phyloP scores from a whole-genome alignment of 2,888 invertebrate species.

The Epistrophe eligans region DNA sequence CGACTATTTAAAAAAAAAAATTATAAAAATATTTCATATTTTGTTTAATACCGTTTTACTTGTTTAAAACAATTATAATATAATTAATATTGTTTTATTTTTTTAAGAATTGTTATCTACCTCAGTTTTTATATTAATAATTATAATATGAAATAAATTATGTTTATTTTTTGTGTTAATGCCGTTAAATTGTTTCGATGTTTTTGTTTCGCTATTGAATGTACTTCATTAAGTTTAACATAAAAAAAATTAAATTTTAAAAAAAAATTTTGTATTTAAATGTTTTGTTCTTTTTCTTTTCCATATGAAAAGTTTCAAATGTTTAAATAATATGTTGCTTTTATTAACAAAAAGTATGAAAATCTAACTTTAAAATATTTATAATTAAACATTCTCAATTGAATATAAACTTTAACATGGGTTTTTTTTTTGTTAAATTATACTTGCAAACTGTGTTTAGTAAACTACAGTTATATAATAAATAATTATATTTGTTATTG shows the following conservation, averaged over 20 bases:
- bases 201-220: slow-evolving; percentile 55
- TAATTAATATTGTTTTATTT: slow-evolving; percentile 44
- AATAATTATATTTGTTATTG: neutral
- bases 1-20: slow-evolving; percentile 32
- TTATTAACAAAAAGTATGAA: neutral
- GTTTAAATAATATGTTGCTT: neutral
- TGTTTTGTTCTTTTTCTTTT: neutral
- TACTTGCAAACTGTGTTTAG: neutral
- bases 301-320: neutral
- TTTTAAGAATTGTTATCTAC: slow-evolving; percentile 70
- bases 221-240: slow-evolving; percentile 68
- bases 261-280: slow-evolving; percentile 23
- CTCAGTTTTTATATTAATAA: slow-evolving; percentile 68
- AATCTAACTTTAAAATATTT: neutral
- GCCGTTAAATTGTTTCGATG: slow-evolving; percentile 38
- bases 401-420: neutral
- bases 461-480: neutral
- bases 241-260: neutral
- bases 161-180: slow-evolving; percentile 55
- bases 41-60: slow-evolving; percentile 62
- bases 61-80: slow-evolving; percentile 53
- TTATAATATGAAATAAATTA: slow-evolving; percentile 18
- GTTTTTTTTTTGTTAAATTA: neutral
- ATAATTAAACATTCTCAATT: neutral
- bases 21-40: slow-evolving; percentile 29